Conservation (phyloP, 2,113 vertebrate genomes). For the Struthio camelus region DNA sequence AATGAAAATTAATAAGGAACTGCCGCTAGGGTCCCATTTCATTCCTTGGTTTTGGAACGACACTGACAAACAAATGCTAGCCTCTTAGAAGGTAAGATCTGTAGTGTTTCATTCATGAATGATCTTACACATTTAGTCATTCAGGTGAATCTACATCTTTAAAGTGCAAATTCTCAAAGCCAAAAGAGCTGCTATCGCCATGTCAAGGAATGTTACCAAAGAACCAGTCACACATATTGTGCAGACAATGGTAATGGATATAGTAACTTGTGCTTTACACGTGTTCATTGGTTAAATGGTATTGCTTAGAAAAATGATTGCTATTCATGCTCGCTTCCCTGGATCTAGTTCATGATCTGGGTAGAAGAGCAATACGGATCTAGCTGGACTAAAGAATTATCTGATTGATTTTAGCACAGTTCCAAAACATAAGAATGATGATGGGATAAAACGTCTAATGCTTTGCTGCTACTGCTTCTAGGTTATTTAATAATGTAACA, state of each 20-base stretch:
- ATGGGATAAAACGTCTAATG: constrained; percentile 31
- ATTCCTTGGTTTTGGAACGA: constrained; percentile 73
- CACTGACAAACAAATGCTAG: not conserved
- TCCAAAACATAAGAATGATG: constrained; percentile 71
- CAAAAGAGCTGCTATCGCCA: not conserved
- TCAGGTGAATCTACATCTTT: not conserved
- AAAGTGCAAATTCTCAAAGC: not conserved
- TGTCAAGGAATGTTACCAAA: not conserved
- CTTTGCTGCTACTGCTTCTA: constrained; percentile 30
- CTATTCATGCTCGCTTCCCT: not conserved
- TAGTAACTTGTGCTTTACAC: not conserved
- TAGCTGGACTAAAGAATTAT: not conserved
- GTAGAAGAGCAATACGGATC: not conserved
- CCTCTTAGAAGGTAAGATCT: not conserved
- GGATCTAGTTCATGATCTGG: not conserved
- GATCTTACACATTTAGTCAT: not conserved
- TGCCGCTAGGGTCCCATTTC: constrained; percentile 39
- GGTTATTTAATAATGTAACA: constrained; percentile 44
- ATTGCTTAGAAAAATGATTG: not conserved
- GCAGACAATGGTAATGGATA: not conserved
- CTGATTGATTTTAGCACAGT: constrained; percentile 35
- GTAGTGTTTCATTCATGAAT: not conserved
- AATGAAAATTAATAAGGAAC: constrained; percentile 9
- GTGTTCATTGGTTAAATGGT: not conserved
- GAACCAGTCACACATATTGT: not conserved